Evolutionary conservation across 2,113 vertebrate genomes (phyloP).

Genomic region (Dasypus novemcinctus): DNA sequence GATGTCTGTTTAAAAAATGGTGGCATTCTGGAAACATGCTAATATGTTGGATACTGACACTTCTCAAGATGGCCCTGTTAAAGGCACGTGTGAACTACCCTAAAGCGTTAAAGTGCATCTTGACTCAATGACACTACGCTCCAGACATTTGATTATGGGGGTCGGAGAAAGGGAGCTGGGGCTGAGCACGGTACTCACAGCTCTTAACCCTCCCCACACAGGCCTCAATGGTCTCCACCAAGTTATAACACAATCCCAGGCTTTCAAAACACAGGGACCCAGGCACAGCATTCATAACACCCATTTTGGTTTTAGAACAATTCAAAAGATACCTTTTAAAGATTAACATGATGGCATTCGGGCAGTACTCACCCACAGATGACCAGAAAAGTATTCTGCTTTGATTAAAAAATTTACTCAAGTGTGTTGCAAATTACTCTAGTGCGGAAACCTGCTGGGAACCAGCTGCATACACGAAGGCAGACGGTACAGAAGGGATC

Average conservation of each 20-base stretch:
- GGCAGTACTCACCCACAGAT: slow-evolving; percentile 11
- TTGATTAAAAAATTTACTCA: slow-evolving; percentile 57
- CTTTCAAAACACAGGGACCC: not conserved
- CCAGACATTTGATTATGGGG: not conserved
- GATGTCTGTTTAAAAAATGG: not conserved
- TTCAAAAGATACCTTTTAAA: not conserved
- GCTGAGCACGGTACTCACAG: not conserved
- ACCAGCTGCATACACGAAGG: not conserved
- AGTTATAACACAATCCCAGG: not conserved
- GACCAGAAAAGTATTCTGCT: slow-evolving; percentile 49
- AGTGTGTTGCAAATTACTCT: slow-evolving; percentile 52
- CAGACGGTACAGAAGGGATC: slow-evolving; percentile 63
- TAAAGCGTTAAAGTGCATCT: not conserved
- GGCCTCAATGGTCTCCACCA: not conserved
- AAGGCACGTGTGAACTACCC: not conserved
- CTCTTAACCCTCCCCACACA: not conserved
- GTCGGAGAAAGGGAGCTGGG: not conserved
- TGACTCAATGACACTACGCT: not conserved
- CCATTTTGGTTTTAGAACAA: slow-evolving; percentile 31
- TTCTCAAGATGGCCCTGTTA: not conserved
- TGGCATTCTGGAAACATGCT: not conserved
- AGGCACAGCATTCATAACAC: not conserved
- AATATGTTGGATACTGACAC: not conserved
- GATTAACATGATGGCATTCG: slow-evolving; percentile 50
- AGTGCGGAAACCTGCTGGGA: slow-evolving; percentile 35